Percentiles rank a stretch among this genome's conserved stretches.
phyloP scores from a whole-genome alignment of 1,140 invertebrate genomes.

The Eciton burchellii region DNA sequence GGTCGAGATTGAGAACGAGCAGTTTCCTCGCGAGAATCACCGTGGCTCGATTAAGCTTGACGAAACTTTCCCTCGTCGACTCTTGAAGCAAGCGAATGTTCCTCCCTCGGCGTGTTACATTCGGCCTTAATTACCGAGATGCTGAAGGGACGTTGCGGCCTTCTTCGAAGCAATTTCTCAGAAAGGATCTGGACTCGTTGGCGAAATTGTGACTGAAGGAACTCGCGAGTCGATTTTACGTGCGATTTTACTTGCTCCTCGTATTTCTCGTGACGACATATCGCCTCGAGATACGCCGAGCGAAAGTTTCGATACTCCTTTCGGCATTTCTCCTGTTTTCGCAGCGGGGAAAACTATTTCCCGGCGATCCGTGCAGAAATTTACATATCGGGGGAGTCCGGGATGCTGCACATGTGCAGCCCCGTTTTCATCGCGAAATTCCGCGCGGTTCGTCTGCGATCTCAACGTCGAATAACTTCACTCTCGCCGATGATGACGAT shows the following conservation, averaged over 20 bases:
- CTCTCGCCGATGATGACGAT: constrained; percentile 8
- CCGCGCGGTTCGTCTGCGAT: neutral
- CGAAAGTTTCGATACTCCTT: too few relatives aligned
- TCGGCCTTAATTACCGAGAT: neutral
- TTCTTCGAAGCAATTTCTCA: neutral
- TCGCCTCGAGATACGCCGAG: neutral
- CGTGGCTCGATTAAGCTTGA: constrained; percentile 12
- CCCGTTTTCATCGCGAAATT: constrained; percentile 19
- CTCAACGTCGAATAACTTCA: neutral
- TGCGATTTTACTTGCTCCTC: neutral
- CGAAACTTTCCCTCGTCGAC: constrained; percentile 7
- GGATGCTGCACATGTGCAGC: neutral
- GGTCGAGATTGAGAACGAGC: neutral
- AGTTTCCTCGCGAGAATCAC: neutral
- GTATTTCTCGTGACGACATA: neutral
- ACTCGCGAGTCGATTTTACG: neutral
- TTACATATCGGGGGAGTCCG: neutral
- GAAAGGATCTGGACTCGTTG: neutral
- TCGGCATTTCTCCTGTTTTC: neutral
- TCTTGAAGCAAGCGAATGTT: constrained; percentile 28
- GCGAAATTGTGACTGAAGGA: neutral
- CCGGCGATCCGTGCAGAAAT: neutral
- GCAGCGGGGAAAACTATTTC: constrained; percentile 19
- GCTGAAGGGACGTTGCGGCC: neutral
- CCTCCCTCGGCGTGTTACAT: constrained; percentile 14